Evolutionary conservation across 2,797 vertebrate genomes (phyloP).

Genomic region (Todus mexicanus): DNA sequence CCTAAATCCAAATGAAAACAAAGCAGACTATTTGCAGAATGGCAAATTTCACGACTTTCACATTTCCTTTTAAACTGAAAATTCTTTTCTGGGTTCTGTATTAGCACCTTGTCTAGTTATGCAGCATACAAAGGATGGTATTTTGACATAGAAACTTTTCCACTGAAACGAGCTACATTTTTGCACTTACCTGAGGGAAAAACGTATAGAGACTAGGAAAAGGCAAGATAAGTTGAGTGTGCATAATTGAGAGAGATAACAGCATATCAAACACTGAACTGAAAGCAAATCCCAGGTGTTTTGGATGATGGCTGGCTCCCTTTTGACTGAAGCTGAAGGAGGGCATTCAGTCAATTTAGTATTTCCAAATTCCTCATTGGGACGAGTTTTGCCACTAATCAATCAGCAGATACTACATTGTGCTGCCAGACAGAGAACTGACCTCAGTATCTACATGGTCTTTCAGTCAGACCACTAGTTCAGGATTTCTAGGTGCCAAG

Average conservation of each 20-base stretch:
- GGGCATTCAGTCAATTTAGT: not conserved
- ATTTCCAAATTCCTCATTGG: not conserved
- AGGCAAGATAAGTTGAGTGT: not conserved
- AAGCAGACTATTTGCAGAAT: not conserved
- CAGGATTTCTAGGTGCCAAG: not conserved
- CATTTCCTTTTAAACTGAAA: not conserved
- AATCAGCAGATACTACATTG: not conserved
- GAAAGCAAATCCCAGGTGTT: not conserved
- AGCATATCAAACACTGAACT: not conserved
- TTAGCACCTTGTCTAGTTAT: not conserved
- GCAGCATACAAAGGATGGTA: not conserved
- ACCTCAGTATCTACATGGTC: not conserved
- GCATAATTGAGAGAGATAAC: not conserved
- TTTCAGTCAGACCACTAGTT: not conserved
- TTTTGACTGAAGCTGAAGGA: not conserved
- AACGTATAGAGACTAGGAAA: not conserved
- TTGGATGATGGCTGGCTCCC: not conserved
- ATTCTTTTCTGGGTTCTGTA: not conserved
- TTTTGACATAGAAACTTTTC: not conserved
- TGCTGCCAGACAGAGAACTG: not conserved
- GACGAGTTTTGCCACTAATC: not conserved
- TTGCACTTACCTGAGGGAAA: not conserved
- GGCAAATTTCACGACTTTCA: not conserved
- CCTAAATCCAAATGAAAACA: not conserved
- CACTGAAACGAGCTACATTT: not conserved